A percentile compares a stretch with the other conserved stretches of the same genome.
These are phyloP conservation scores for Paedocypris sp. DNA, from an alignment of 2,113 vertebrate species.

Conservation along the genomic window DNA sequence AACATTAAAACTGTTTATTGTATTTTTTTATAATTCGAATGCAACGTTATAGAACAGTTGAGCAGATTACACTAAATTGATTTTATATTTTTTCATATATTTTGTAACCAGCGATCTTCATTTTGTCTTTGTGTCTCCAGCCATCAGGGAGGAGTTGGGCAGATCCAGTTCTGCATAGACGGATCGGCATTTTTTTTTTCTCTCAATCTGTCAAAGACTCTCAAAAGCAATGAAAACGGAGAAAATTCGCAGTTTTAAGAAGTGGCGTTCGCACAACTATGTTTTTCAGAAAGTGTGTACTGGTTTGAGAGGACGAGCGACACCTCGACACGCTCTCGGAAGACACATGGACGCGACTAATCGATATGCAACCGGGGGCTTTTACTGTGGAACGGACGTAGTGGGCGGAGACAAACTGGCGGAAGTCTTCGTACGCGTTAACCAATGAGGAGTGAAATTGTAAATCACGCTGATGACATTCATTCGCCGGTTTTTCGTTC, in stretches of 20 bases:
- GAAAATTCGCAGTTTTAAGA: slow-evolving; percentile 23
- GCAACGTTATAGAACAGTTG: no score
- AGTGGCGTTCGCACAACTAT: slow-evolving; percentile 37
- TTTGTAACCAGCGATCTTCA: no score
- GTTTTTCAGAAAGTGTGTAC: slow-evolving; percentile 49
- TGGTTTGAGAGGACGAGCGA: slow-evolving; percentile 3
- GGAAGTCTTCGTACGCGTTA: slow-evolving; percentile 45
- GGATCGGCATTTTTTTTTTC: slow-evolving; percentile 52
- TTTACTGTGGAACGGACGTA: slow-evolving; percentile 56
- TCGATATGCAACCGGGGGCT: slow-evolving; percentile 75
- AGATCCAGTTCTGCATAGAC: slow-evolving; percentile 86
- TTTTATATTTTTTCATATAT: neutral
- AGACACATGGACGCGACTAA: slow-evolving; percentile 59
- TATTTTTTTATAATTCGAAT: no score
- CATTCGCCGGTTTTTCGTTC: slow-evolving; percentile 58
- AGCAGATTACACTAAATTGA: no score
- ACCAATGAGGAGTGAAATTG: slow-evolving; percentile 36
- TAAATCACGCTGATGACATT: slow-evolving; percentile 31
- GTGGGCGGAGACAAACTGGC: slow-evolving; percentile 42
- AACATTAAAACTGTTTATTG: no score
- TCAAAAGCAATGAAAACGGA: slow-evolving; percentile 34
- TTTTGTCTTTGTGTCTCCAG: slow-evolving; percentile 57
- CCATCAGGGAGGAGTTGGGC: slow-evolving; percentile 93
- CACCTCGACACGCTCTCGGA: slow-evolving; percentile 49
- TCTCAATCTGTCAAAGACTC: slow-evolving; percentile 53